These are phyloP conservation scores for Irena cyanogastra DNA, from an alignment of 2,113 vertebrate species.

Conservation along the genomic window DNA sequence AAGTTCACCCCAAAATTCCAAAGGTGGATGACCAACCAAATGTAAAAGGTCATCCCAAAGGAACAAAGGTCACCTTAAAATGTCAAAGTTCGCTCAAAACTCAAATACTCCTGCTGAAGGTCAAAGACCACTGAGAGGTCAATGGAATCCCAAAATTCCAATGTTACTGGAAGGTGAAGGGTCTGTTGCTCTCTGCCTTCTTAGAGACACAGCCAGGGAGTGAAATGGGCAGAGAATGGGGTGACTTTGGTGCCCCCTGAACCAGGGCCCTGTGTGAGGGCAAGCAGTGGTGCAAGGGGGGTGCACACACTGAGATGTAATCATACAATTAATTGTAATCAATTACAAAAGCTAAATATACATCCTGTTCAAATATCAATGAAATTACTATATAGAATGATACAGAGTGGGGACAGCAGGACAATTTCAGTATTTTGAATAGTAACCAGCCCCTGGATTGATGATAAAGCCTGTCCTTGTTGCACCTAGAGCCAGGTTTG, in stretches of 20 bases:
- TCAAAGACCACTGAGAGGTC: background rate
- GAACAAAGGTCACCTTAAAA: too few species aligned
- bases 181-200: background rate
- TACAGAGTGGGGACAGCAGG: background rate
- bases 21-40: background rate
- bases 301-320: background rate
- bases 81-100: background rate
- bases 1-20: background rate
- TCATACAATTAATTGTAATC: background rate
- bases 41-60: background rate
- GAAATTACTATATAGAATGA: background rate
- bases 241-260: background rate
- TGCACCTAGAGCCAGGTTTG: background rate
- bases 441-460: background rate
- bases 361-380: background rate
- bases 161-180: background rate
- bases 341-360: background rate
- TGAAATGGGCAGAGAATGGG: background rate
- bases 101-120: background rate
- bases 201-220: background rate
- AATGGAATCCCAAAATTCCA: background rate
- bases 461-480: background rate
- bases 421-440: background rate
- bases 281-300: background rate
- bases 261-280: fast-evolving